These are phyloP conservation scores for Trogon melanurus DNA, from an alignment of 2,113 vertebrate species.

Conservation along the genomic window DNA sequence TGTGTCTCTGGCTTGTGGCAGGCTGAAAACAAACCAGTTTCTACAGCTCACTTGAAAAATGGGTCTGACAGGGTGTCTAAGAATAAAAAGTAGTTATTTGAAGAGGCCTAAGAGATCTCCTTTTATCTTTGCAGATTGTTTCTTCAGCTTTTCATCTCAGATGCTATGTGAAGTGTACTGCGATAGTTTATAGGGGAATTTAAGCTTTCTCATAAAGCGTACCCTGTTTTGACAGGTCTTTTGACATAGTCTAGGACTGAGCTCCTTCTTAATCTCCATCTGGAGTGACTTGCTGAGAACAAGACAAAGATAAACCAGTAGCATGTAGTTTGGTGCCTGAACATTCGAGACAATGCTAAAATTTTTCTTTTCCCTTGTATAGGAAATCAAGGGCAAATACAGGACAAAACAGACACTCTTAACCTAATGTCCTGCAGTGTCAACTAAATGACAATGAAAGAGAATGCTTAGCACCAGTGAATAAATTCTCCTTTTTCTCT, in stretches of 20 bases:
- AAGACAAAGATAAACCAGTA: background rate
- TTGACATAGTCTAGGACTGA: background rate
- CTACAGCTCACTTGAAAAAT: background rate
- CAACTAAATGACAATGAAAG: background rate
- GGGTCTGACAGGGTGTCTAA: background rate
- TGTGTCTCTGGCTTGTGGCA: background rate
- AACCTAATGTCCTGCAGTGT: background rate
- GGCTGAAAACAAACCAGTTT: background rate
- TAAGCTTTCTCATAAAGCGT: background rate
- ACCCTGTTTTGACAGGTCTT: background rate
- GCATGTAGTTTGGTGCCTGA: background rate
- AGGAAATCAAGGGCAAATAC: background rate
- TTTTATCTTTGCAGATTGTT: background rate
- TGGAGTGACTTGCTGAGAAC: background rate
- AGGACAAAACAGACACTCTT: background rate
- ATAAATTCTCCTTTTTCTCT: background rate
- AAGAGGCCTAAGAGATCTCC: background rate
- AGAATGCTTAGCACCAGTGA: background rate
- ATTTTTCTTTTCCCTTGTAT: background rate
- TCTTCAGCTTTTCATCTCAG: background rate
- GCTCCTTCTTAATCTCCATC: background rate
- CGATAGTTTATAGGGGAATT: background rate
- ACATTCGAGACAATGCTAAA: background rate
- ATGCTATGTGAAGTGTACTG: background rate
- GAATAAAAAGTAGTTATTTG: background rate